Base-by-base conservation (phyloP, 2,888 invertebrate species). In the Lydus trimaculatus region DNA sequence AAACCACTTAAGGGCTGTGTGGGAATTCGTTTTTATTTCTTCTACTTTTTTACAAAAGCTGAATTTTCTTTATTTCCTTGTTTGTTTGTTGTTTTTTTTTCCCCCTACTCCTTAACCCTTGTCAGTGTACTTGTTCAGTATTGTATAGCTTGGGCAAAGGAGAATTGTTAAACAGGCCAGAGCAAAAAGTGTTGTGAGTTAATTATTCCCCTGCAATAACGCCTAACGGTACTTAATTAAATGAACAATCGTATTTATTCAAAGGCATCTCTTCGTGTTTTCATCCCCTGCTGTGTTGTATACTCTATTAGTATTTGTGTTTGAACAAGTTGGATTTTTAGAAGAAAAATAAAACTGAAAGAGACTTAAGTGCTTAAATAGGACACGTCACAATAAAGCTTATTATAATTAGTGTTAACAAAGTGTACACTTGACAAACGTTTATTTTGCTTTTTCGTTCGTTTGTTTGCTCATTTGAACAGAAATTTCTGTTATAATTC, bases 181-280 rank as follows among this genome's bases (percentile, higher is more conserved):
- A 66, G 64, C 56, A 72, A 72, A 75, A 73, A 76, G 72, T 75
- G 66, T 72, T 72, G 63, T 68, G 64, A 73, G 77, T 76, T 78
- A 78, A 76, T 78, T 77, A 77, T 77, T 76, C 76, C 71, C 11
- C 64, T 65, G 70, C 73, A 72, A 71, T 73, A 69, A 69, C 71
- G 69, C 69, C 70, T 73, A 72, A 77, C 74, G 71, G 75, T 75
- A 76, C 76, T 78, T 78, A 79, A 80, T 80, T 80, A 79, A 79
- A 79, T 70, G 77, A 79, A 77, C 77, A 79, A 76, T 77, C 74
- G 78, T 75, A 77, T 78, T 79, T 77, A 76, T 75, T 76, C 75
- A 71, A 72, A 76, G 74, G 71, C 71, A 67, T 76, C 71, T 64
- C 66, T 72, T 58, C 48, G 39, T 61, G 63, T 64, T 58, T 65